Conservation (phyloP, 2,113 vertebrate genomes). For the Mugil cephalus region DNA sequence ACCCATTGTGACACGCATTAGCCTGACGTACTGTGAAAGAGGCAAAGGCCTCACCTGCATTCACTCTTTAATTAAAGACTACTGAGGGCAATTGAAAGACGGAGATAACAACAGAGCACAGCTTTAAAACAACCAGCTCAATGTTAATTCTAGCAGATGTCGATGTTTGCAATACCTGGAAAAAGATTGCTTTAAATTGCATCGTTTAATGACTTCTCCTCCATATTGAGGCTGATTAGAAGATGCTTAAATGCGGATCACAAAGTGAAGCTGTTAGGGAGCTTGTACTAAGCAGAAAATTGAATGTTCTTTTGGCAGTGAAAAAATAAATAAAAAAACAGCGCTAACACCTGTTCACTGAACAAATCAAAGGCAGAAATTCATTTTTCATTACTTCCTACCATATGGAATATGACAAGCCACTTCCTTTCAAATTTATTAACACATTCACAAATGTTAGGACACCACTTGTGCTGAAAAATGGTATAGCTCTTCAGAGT, state of each 20-base stretch:
- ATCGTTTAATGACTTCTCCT: conserved; percentile 56
- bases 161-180: conserved; percentile 56
- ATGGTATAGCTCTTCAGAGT: not conserved
- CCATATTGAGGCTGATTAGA: conserved; percentile 52
- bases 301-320: conserved; percentile 48
- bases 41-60: conserved; percentile 50
- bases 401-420: conserved; percentile 50
- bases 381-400: conserved; percentile 45
- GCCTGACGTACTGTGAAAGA: conserved; percentile 34
- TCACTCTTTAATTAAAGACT: conserved; percentile 69
- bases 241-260: conserved; percentile 58
- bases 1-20: conserved; percentile 65
- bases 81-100: conserved; percentile 38
- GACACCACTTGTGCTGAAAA: not conserved
- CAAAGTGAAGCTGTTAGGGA: conserved; percentile 48
- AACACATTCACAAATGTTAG: conserved; percentile 6
- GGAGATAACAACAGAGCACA: conserved; percentile 12
- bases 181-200: conserved; percentile 49
- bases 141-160: conserved; percentile 41
- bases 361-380: conserved; percentile 47
- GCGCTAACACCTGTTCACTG: conserved; percentile 61
- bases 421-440: conserved; percentile 18
- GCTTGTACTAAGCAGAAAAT: conserved; percentile 45
- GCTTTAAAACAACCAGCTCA: conserved; percentile 42
- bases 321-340: not conserved